These are phyloP conservation scores for Mus minutoides DNA, from an alignment of 2,797 vertebrate genomes.

Conservation along the genomic window DNA sequence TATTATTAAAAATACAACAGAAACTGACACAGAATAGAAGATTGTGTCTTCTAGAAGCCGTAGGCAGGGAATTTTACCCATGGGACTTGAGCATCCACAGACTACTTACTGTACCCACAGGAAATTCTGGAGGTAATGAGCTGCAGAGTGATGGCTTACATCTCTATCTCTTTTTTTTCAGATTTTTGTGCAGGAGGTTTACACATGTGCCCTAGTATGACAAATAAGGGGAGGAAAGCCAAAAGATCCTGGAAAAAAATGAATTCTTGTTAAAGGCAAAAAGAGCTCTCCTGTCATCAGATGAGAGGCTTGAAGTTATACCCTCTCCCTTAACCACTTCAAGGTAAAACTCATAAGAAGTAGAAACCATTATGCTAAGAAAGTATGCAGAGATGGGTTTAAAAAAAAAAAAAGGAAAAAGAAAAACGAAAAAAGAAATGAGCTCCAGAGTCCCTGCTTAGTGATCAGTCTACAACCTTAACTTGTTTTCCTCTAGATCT, in stretches of 20 bases:
- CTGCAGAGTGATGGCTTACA: neutral
- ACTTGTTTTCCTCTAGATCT: neutral
- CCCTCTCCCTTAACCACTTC: neutral
- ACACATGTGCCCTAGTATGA: neutral
- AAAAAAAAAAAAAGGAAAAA: too few species aligned
- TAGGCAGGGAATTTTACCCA: neutral
- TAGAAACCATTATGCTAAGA: neutral
- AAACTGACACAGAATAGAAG: neutral
- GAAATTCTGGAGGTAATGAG: neutral
- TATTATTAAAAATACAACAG: neutral
- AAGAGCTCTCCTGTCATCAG: neutral
- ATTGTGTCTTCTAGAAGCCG: neutral
- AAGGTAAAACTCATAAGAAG: neutral
- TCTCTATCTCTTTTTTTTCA: neutral
- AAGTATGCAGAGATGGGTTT: neutral
- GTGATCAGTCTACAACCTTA: neutral
- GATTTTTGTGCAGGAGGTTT: neutral
- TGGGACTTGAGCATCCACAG: neutral
- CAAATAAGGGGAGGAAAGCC: neutral
- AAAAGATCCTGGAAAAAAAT: neutral
- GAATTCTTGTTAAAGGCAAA: slow-evolving; percentile 5
- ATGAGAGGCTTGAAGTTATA: neutral
- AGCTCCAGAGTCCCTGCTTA: neutral
- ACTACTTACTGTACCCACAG: neutral
- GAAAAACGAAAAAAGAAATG: too few species aligned